phyloP scores from a whole-genome alignment of 1,140 invertebrate species.

The Ceratosolen solmsi region DNA sequence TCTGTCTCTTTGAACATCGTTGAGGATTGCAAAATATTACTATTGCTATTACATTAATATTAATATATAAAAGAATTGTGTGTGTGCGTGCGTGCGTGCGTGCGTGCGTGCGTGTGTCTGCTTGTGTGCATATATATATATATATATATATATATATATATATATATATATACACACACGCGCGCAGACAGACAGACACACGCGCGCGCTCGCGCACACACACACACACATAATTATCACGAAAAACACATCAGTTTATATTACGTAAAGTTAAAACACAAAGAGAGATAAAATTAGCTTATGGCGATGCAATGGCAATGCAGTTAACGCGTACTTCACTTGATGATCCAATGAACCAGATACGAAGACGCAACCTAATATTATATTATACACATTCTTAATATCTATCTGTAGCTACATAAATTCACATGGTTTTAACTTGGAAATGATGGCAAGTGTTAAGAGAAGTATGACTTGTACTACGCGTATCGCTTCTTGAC shows the following conservation, averaged over 20 bases:
- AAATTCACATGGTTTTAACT: constrained; percentile 66
- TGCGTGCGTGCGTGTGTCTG: no score
- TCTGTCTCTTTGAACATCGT: constrained; percentile 65
- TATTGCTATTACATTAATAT: constrained; percentile 66
- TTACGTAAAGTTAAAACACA: constrained; percentile 42
- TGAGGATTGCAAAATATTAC: constrained; percentile 69
- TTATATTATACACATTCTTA: constrained; percentile 62
- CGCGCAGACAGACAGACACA: no score
- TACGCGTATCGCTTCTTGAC: constrained; percentile 73
- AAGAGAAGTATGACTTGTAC: constrained; percentile 69
- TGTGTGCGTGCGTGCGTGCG: no score
- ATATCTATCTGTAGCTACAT: constrained; percentile 68
- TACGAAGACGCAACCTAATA: constrained; percentile 67
- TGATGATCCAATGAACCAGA: constrained; percentile 50
- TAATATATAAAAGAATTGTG: constrained; percentile 63
- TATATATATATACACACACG: constrained; percentile 53
- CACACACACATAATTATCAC: constrained; percentile 49
- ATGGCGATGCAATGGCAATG: constrained; percentile 49
- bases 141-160: constrained; percentile 56
- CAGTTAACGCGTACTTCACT: constrained; percentile 42
- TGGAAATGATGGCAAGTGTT: constrained; percentile 65
- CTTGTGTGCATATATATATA: constrained; percentile 59
- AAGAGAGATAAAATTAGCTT: constrained; percentile 43
- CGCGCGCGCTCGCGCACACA: no score
- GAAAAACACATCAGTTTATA: constrained; percentile 46